Conservation (phyloP, 2,888 invertebrate species). For the Pantelozetes paolii region DNA sequence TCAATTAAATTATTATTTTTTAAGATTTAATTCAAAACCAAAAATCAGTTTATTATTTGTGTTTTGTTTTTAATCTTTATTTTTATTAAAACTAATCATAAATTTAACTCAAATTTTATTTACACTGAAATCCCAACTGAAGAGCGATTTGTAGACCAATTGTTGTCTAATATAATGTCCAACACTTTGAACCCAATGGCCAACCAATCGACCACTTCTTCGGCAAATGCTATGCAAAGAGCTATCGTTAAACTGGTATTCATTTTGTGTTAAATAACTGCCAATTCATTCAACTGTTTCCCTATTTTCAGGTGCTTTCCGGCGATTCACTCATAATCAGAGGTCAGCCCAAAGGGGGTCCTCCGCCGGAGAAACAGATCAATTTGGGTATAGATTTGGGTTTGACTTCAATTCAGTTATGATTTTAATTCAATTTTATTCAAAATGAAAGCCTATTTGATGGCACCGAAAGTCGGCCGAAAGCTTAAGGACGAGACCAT, state of each 20-base stretch:
- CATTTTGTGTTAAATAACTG: background rate
- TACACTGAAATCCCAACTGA: no score
- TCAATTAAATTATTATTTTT: background rate
- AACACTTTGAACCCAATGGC: background rate
- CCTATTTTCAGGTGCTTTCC: conserved; percentile 72
- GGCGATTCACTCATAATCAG: conserved; percentile 93
- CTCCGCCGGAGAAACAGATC: conserved; percentile 87
- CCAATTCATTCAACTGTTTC: background rate
- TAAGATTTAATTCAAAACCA: background rate
- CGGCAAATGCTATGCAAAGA: background rate
- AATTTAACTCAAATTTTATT: conserved; percentile 11
- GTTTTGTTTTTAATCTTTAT: background rate
- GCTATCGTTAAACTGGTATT: conserved; percentile 31
- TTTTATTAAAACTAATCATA: background rate
- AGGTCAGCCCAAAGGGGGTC: conserved; percentile 68
- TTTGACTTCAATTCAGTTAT: conserved; percentile 13
- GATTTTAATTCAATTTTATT: background rate
- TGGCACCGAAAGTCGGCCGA: conserved; percentile 42
- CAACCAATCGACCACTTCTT: background rate
- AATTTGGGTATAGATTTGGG: no score
- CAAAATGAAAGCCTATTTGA: conserved; percentile 32
- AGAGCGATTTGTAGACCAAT: no score
- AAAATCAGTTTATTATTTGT: background rate
- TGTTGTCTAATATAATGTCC: background rate
- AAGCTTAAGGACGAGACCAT: conserved; percentile 60